These are phyloP conservation scores for Glyptemys insculpta DNA, from an alignment of 2,797 vertebrate genomes.

Conservation along the genomic window DNA sequence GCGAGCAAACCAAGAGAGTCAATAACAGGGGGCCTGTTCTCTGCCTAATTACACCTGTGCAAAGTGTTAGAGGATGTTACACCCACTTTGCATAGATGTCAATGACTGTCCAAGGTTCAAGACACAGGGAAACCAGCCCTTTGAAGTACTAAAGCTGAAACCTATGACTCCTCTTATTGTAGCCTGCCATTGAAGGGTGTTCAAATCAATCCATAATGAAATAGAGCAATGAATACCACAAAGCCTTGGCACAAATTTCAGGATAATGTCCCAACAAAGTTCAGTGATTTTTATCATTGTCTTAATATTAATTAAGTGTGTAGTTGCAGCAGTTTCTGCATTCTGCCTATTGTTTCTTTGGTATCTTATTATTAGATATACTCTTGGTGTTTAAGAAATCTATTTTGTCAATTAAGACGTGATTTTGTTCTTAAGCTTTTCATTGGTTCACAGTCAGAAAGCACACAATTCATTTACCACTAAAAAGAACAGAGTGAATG, in stretches of 20 bases:
- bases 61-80: background rate
- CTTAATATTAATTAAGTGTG: background rate
- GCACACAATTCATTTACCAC: background rate
- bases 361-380: background rate
- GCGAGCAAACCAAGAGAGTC: background rate
- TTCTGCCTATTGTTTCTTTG: background rate
- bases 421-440: background rate
- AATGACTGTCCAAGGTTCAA: background rate
- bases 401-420: background rate
- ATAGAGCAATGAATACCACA: background rate
- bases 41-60: background rate
- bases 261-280: background rate
- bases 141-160: background rate
- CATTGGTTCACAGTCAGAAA: constrained; percentile 3
- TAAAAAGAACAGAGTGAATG: background rate
- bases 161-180: background rate
- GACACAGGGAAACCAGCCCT: background rate
- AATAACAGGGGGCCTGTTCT: background rate
- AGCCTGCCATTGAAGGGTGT: background rate
- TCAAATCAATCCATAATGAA: background rate
- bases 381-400: background rate
- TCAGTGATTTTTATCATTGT: background rate
- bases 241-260: background rate
- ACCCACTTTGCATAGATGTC: background rate
- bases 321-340: background rate